Evolutionary conservation across 2,888 invertebrate species (phyloP), one percentile per base, ranked within the genome.

Genomic region (Pristionchus arcanus): DNA sequence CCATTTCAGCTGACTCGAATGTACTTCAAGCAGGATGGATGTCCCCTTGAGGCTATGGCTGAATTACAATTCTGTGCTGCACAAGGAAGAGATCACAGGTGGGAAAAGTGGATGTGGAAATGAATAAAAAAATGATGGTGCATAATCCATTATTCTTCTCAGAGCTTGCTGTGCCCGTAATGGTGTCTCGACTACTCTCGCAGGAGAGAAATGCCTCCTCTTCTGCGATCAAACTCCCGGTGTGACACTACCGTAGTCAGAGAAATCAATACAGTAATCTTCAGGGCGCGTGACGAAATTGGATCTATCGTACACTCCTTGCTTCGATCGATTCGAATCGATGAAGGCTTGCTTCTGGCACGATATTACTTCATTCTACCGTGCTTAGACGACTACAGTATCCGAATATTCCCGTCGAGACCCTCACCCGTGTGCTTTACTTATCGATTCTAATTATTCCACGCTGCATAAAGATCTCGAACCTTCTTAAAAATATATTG

Each of bases 261-360:
- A 53, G 21, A 83, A 31, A 11, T 31, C 85, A 85, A 63, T 84
- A 37, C 21, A 11, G 15, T 34, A 49, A 1, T 63, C 19, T 91
- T 59, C 90, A 91, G 92, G 92, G 31, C 92, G 91, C 42, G 91
- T 91, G 21, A 92, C 91, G 42, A 93, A 91, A 37, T 87, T 94
- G 15, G 93, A 94, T 85, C 92, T 94, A 92, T 92, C 93, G 68
- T 94, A 91, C 89, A 90, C 93, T 7, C 93, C 94, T 21, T 94
- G 94, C 88, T 94, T 94, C 87, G 94, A 94, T 84, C 91, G 94
- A 31, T 94, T 94, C 87, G 94, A 94, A 77, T 90, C 90, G 34
- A 94, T 94, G 94, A 94, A 94, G 87, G 90, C 92, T 25, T 94
- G 94, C 91, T 94, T 94, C 92, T 94, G 93, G 93, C 93, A 94